Evolutionary conservation across 1,140 invertebrate species (phyloP).

Genomic region (Mercenaria mercenaria): DNA sequence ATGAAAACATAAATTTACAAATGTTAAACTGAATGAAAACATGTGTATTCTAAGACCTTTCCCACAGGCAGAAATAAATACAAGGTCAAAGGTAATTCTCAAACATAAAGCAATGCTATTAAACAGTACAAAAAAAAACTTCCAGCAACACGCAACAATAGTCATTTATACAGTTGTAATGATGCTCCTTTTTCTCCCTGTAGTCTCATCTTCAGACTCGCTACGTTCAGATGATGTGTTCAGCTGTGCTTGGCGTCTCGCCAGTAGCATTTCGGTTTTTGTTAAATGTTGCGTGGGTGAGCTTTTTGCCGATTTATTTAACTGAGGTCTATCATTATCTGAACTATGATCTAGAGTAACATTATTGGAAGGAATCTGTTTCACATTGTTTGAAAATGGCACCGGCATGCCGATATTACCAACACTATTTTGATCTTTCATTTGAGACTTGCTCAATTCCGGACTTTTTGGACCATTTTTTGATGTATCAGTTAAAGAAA

Average conservation of each 20-base stretch:
- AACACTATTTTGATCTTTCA: neutral
- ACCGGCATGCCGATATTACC: neutral
- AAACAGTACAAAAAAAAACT: neutral
- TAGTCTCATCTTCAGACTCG: conserved; percentile 59
- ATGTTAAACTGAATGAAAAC: neutral
- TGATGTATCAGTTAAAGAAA: neutral
- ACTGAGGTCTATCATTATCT: neutral
- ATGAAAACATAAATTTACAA: no score
- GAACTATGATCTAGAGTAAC: conserved; percentile 21
- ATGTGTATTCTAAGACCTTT: no score
- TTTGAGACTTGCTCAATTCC: neutral
- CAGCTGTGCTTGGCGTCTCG: conserved; percentile 78
- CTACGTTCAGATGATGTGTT: conserved; percentile 62
- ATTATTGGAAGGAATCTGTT: conserved; percentile 3
- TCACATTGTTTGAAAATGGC: conserved; percentile 25
- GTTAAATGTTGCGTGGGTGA: conserved; percentile 76
- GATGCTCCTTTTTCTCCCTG: conserved; percentile 69
- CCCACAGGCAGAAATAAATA: neutral
- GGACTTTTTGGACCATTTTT: neutral
- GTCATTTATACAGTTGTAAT: conserved; percentile 77
- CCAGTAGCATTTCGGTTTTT: conserved; percentile 85
- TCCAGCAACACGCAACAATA: no score
- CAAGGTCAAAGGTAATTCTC: neutral
- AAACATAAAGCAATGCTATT: neutral
- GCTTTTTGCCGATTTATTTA: conserved; percentile 5